These are phyloP conservation scores for Tetramorium parvispinum DNA, from an alignment of 1,140 invertebrate species.

Conservation along the genomic window DNA sequence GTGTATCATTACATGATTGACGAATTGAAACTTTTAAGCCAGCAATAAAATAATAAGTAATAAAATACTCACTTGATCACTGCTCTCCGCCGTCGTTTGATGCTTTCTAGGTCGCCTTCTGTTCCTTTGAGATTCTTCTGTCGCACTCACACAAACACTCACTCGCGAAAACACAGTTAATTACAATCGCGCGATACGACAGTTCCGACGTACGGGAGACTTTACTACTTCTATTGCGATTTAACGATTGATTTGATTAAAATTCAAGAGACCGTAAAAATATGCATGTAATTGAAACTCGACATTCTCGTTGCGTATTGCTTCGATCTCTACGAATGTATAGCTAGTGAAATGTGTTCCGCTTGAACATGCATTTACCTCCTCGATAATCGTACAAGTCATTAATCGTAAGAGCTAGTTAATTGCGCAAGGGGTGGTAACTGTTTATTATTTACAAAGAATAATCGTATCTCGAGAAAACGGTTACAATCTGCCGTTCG, in stretches of 20 bases:
- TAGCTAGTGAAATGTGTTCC: background rate
- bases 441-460: background rate
- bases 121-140: background rate
- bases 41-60: background rate
- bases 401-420: background rate
- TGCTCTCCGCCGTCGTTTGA: background rate
- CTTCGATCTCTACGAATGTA: slow-evolving; percentile 5
- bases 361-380: background rate
- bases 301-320: background rate
- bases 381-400: background rate
- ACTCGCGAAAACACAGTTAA: background rate
- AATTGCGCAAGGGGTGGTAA: background rate
- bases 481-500: no score
- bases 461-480: background rate
- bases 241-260: background rate
- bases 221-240: background rate
- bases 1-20: background rate
- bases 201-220: background rate
- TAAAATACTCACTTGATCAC: background rate
- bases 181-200: background rate
- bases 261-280: background rate
- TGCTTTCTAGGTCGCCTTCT: background rate
- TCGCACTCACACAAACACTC: background rate
- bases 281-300: background rate
- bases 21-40: slow-evolving; percentile 8